These are phyloP conservation scores for Calephelis perditalis DNA, from an alignment of 2,888 invertebrate genomes.

Conservation along the genomic window DNA sequence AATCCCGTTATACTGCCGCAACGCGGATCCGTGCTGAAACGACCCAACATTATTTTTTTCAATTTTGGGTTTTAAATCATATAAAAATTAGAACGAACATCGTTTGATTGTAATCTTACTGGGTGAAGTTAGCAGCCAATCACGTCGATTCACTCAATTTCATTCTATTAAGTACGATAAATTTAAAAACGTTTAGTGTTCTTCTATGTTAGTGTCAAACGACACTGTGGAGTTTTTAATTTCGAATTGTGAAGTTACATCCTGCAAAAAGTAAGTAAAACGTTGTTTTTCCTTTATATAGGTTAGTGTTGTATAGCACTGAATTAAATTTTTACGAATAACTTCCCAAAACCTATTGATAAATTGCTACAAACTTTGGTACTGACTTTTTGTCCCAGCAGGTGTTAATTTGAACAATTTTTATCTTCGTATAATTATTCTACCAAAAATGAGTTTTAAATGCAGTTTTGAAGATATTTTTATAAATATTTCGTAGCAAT, in stretches of 20 bases:
- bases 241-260: constrained; percentile 15
- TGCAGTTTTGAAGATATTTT: neutral
- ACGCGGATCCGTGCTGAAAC: constrained; percentile 4
- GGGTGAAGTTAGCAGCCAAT: neutral
- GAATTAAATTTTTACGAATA: constrained; percentile 1
- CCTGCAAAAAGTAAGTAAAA: constrained; percentile 16
- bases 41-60: neutral
- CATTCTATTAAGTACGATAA: too few species aligned
- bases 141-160: too few species aligned
- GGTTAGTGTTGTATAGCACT: constrained; percentile 3
- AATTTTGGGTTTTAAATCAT: neutral
- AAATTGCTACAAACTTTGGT: constrained; percentile 5
- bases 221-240: constrained; percentile 18
- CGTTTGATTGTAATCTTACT: constrained; percentile 1
- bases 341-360: neutral
- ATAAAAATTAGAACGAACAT: neutral
- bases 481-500: neutral
- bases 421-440: constrained; percentile 5
- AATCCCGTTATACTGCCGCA: neutral
- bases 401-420: neutral
- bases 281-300: constrained; percentile 17
- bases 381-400: neutral
- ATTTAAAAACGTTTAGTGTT: too few species aligned
- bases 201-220: neutral
- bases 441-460: neutral